These are phyloP conservation scores for Lasiurus borealis DNA, from an alignment of 2,113 vertebrate species.

Conservation along the genomic window DNA sequence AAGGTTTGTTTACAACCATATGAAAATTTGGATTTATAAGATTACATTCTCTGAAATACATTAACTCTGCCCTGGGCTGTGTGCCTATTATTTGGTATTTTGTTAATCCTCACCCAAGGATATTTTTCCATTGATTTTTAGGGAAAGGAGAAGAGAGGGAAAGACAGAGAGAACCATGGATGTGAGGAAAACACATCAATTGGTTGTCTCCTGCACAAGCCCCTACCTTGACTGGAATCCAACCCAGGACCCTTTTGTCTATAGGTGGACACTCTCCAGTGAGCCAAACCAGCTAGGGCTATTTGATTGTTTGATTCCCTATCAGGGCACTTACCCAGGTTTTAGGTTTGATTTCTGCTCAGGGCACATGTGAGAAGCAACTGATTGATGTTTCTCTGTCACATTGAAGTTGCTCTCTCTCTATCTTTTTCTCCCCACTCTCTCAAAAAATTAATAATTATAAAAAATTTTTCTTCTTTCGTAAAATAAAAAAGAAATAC, in stretches of 20 bases:
- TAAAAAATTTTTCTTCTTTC: not conserved
- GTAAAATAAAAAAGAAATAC: not conserved
- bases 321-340: no score
- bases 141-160: no score
- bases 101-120: no score
- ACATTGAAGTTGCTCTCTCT: not conserved
- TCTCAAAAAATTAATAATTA: not conserved
- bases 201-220: no score
- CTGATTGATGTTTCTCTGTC: not conserved
- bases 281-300: no score
- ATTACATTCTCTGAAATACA: slow-evolving; percentile 5
- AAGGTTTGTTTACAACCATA: not conserved
- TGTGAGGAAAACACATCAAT: no score
- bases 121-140: no score
- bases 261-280: no score
- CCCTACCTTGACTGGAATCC: no score
- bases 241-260: no score
- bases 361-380: not conserved
- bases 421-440: not conserved
- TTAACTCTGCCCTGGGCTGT: not conserved
- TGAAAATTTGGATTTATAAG: not conserved
- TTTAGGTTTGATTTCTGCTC: not conserved
- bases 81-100: not conserved
- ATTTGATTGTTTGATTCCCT: no score
- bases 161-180: no score